phyloP scores from a whole-genome alignment of 1,140 invertebrate genomes.

The Theocolax elegans region DNA sequence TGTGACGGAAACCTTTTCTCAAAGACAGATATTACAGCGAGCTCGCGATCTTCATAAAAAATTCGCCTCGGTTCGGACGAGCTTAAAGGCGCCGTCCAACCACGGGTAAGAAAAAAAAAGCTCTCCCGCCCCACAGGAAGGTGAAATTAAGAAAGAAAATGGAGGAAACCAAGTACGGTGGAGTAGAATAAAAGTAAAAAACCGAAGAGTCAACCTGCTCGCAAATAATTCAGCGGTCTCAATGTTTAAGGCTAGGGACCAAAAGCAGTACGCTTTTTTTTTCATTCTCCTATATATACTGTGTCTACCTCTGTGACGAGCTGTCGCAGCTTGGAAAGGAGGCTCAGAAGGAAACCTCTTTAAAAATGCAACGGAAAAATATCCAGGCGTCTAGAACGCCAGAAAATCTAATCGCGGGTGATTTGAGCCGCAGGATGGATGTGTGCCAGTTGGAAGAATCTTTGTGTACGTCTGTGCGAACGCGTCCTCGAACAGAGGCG shows the following conservation, averaged over 20 bases:
- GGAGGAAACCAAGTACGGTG: neutral
- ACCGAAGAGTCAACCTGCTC: slow-evolving; percentile 9
- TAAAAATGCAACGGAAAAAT: slow-evolving; percentile 8
- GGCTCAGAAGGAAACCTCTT: neutral
- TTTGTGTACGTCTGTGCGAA: no score
- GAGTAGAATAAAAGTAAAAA: neutral
- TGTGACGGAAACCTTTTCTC: neutral
- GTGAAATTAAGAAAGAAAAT: slow-evolving; percentile 23
- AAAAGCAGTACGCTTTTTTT: neutral
- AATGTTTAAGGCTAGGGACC: slow-evolving; percentile 20
- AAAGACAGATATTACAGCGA: neutral
- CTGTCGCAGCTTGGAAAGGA: neutral
- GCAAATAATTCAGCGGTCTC: slow-evolving; percentile 20
- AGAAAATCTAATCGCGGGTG: neutral
- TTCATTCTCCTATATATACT: neutral
- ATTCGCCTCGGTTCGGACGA: neutral
- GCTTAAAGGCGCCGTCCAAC: no score
- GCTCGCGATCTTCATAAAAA: slow-evolving; percentile 15
- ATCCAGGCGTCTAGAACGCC: neutral
- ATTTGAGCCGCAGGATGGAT: neutral
- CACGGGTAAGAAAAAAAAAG: neutral
- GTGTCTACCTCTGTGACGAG: neutral
- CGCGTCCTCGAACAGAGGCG: no score
- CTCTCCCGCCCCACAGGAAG: neutral
- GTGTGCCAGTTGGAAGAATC: neutral